Base-by-base conservation (phyloP, 2,113 vertebrate genomes). In the Grus americana region DNA sequence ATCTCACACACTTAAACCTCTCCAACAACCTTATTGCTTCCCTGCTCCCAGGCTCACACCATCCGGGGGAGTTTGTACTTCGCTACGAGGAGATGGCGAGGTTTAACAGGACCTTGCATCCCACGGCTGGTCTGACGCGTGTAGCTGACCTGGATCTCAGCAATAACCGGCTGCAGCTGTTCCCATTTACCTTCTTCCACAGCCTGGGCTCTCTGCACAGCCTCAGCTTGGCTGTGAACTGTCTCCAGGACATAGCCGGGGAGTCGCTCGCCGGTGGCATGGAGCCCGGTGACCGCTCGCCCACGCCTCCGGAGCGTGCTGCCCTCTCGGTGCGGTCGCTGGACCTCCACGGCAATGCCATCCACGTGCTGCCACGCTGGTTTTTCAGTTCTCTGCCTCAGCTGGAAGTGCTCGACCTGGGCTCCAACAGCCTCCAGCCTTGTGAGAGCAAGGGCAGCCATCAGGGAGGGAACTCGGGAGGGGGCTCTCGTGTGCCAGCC, bases 211-310 rank as follows among this genome's bases (percentile, higher is more conserved):
- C 97, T 44, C 97, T 99, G 85, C 83, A 98, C 74, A 97, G 86
- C 15, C 95, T 99, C 66, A 98, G 96, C 92, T 94, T 99, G 79
- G 98, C 98, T 18, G 66, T 49, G 71, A 99, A 99, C 92, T 99
- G 98, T 81, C 94, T 99, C 73, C 92, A 91, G 95, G 98, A 97
- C 1, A 57, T 98, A 22, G 88, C 44, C 26, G 6, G 52, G 44
- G 93, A 93, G 12, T 17, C 29, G 2, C 32, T 54, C 2, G 2
- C 70, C 10, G 2, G 49, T 0, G 9, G 55, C 78, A 42, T 8
- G 0, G 58, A 67, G 34, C 50, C 80, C 52, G 3, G 44, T 5
- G 20, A 42, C 36, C 21, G 0, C 66, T 27, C 18, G 4, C 29
- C 46, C 3, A 4, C 7, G 3, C 22, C 18, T 6, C 71, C 8